Evolutionary conservation across 2,113 vertebrate species (phyloP), one percentile per base, ranked within the genome.

Genomic region (Theropithecus gelada): DNA sequence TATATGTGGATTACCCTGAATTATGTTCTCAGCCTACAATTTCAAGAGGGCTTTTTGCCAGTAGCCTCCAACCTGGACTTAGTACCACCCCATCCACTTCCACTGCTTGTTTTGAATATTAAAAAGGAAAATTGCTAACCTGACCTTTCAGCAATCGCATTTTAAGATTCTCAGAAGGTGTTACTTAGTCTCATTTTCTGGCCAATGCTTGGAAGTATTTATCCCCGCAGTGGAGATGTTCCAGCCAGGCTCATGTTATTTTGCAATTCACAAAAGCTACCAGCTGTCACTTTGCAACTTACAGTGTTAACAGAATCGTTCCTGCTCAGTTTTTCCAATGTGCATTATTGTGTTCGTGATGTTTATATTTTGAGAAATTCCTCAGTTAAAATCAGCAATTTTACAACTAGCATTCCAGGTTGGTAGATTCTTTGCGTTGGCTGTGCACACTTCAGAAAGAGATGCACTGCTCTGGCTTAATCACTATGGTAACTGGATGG

Each of bases 361-460:
- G 8, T 35, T 97, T 93, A 8, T 61, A 52, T 82, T 97, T 93
- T 98, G 84, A 97, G 61, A 97, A 98, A 98, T 90, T 84, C 64
- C 82, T 12, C 68, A 25, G 35, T 70, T 92, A 68, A 98, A 98
- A 93, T 93, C 80, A 85, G n/a, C 70, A 57, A 1, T 73, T 90
- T 94, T 97, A 52, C 90, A 96, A 61, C 50, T 75, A 96, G n/a
- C 43, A 61, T 76, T 57, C 55, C 88, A 64, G 72, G 59, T 91
- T 80, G 52, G 94, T 68, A 92, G 57, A 64, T 92, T 55, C 93
- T n/a, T 79, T 84, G 23, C 92, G 93, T 90, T 38, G 32, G 94
- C 35, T n/a, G 25, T 97, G 85, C 50, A 72, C 91, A 96, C 89
- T 97, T 93, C 0, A 0, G 70, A 97, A 94, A 52, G 87, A 95